phyloP scores from a whole-genome alignment of 1,140 invertebrate genomes.

The Drosophila kikkawai region DNA sequence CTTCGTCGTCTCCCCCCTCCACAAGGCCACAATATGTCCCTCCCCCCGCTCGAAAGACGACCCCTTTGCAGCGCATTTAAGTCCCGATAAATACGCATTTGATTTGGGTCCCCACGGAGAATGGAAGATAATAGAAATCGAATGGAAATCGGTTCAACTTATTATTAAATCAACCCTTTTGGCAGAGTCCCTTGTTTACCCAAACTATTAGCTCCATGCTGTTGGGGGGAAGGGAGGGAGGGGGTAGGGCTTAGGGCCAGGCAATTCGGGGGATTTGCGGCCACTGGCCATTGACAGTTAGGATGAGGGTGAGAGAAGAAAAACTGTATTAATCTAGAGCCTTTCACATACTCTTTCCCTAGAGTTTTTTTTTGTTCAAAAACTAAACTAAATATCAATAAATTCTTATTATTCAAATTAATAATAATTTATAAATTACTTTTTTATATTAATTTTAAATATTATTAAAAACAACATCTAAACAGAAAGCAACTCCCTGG shows the following conservation, averaged over 20 bases:
- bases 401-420: neutral
- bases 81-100: constrained; percentile 78
- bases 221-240: constrained; percentile 3
- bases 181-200: constrained; percentile 65
- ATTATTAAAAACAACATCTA: neutral
- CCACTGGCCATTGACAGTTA: constrained; percentile 64
- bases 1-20: neutral
- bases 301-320: neutral
- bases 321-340: neutral
- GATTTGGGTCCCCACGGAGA: constrained; percentile 37
- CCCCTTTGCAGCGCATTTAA: constrained; percentile 59
- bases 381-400: too few species aligned
- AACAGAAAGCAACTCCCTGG: neutral
- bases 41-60: neutral
- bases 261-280: constrained; percentile 62
- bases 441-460: neutral
- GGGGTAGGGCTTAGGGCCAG: neutral
- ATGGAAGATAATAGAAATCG: constrained; percentile 74
- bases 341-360: too few species aligned
- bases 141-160: constrained; percentile 61
- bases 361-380: too few species aligned
- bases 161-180: constrained; percentile 79
- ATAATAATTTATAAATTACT: too few species aligned
- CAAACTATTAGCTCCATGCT: constrained; percentile 68
- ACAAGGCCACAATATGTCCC: neutral